Percentiles rank a stretch among this genome's conserved stretches.
Conservation (phyloP, 2,113 vertebrate genomes). For the Emydocephalus ijimae region DNA sequence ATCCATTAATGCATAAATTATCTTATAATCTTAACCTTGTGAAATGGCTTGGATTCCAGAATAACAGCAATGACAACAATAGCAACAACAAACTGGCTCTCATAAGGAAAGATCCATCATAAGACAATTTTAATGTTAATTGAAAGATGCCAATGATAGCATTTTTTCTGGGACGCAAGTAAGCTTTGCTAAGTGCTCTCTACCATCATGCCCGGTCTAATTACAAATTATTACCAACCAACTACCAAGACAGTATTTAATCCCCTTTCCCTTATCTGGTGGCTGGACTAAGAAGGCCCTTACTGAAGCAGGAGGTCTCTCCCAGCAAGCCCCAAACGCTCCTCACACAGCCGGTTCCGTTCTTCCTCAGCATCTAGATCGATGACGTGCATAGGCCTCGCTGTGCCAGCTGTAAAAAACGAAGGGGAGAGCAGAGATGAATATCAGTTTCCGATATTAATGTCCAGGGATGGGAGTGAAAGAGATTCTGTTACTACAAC, state of each 20-base stretch:
- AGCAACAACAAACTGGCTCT: not conserved
- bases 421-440: not conserved
- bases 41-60: not conserved
- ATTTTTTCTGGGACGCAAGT: not conserved
- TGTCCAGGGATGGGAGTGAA: not conserved
- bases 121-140: not conserved
- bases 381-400: slow-evolving; percentile 76
- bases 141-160: not conserved
- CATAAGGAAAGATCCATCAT: not conserved
- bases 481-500: not conserved
- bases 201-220: not conserved
- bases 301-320: slow-evolving; percentile 88
- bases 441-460: not conserved
- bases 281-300: slow-evolving; percentile 25
- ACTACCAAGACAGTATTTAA: not conserved
- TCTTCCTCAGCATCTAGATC: slow-evolving; percentile 84
- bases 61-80: not conserved
- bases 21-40: too few species aligned
- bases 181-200: not conserved
- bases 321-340: slow-evolving; percentile 82
- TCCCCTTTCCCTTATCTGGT: not conserved
- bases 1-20: not conserved
- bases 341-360: slow-evolving; percentile 81
- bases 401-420: slow-evolving; percentile 53
- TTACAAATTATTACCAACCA: not conserved